Evolutionary conservation across 1,140 invertebrate genomes (phyloP), one percentile per base, ranked within the genome.

Genomic region (Drosophila tropicalis): DNA sequence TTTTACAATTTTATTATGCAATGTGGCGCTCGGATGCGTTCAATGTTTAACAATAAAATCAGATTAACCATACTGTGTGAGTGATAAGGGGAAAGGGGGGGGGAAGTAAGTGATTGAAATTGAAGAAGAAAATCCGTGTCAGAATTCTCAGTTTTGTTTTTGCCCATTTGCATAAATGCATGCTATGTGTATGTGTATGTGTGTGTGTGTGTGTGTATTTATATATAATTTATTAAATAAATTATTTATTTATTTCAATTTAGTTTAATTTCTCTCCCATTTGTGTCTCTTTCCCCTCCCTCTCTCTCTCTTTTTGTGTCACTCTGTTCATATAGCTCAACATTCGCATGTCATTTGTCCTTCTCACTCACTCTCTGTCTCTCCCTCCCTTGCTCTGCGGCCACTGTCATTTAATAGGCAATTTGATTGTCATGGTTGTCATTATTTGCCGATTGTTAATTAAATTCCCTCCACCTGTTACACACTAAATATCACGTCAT

Each of bases 1-100:
- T 62, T 62, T 39, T 44, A 62, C 60, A 62, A 62, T 41, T 62
- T 62, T 44, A 62, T 62, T 62, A 62, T 62, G 36, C 60, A 58
- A 34, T 58, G 32, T 58, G 56, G 32, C 56, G 34, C n/a, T 58
- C 9, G 9, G 32, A 32, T 58, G 56, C 34, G 56, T 58, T 58
- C 56, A 58, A 58, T 58, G 60, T 44, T 41, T 7, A 62, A 62
- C 60, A 62, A 40, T 62, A 44, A 44, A 62, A 62, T 62, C 60
- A 62, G 60, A 62, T 62, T 44, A 62, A 51, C 44, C 15, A 10
- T 0, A 19, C 9, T 6, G 19, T 6, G 19, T 22, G 17, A 1
- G 44, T 36, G 34, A 36, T 29, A 29, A 47, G 44, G 2, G 44
- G 6, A 51, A 1, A 22, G 17, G 1, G 7, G 3, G 6, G 17